Evolutionary conservation across 2,888 invertebrate species (phyloP), one percentile per base, ranked within the genome.

Genomic region (Yponomeuta sedellus): DNA sequence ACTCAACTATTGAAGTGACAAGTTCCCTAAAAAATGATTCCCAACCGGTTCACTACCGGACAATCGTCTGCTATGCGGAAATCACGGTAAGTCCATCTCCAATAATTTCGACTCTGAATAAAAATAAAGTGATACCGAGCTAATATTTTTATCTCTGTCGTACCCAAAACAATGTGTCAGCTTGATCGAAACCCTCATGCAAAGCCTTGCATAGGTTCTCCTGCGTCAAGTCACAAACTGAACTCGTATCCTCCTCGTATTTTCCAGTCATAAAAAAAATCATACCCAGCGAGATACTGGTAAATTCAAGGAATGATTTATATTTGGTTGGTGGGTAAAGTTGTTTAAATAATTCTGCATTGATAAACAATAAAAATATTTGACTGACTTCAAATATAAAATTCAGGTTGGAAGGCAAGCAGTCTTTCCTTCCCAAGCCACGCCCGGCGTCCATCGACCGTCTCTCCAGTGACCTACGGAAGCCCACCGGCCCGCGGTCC

Each of bases 381-480:
- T 34, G 4, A 4, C 28, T 28, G 28, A 5, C 28, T 5, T 28
- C 28, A n/a, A 25, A 62, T 66, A 19, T 5, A 22, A 2, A n/a
- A 64, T 68, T 10, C 65, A 86, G 86, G 68, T 66, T 82, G 57
- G 88, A 89, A 70, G 81, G 81, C 57, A 86, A 81, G 68, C 84
- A 79, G 0, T 91, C 90, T 0, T 68, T 89, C 70, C 71, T 91
- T 57, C 90, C 89, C 1, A 85, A 84, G 70, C 86, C 84, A 0
- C 80, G 83, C 0, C 80, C 81, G 1, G 83, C 81, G 4, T 90
- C 90, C 1, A 85, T 78, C 0, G 90, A 90, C 69, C 82, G 89
- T 0, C 69, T 82, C 2, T 89, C 90, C 0, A 73, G 74, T 1
- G 90, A 90, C 65, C 75, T 80, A 0, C 81, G 83, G 0, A 71